Percentiles rank a stretch among this genome's conserved stretches.
phyloP scores from a whole-genome alignment of 2,888 invertebrate genomes.

The Steinernema hermaphroditum region DNA sequence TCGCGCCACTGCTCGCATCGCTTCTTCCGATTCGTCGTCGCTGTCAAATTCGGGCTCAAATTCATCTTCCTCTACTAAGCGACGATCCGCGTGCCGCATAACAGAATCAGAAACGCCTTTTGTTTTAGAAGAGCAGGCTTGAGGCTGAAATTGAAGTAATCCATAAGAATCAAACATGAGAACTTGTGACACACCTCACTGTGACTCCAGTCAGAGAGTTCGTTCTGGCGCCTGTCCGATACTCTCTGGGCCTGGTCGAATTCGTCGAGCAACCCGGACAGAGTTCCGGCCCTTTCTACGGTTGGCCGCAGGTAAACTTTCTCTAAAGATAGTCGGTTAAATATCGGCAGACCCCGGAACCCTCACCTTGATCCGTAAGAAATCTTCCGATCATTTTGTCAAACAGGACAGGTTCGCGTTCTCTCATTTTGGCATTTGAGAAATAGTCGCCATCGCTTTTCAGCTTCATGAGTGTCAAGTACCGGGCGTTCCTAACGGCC shows the following conservation, averaged over 20 bases:
- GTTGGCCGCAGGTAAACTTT: conserved; percentile 56
- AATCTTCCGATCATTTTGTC: conserved; percentile 86
- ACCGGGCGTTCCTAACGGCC: conserved; percentile 51
- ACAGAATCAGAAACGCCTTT: not conserved
- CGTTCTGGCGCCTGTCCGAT: conserved; percentile 48
- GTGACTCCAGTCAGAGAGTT: conserved; percentile 36
- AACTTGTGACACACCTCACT: not conserved
- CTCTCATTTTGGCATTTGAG: conserved; percentile 89
- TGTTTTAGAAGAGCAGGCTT: not conserved
- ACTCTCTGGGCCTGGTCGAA: conserved; percentile 52
- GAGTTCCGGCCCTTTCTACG: conserved; percentile 45
- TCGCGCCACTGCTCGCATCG: conserved; percentile 24
- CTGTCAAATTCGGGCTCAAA: conserved; percentile 46
- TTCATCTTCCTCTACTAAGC: conserved; percentile 35
- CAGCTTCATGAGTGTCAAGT: conserved; percentile 49
- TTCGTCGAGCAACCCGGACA: conserved; percentile 51
- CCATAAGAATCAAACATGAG: conserved; percentile 26
- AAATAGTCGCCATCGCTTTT: conserved; percentile 74
- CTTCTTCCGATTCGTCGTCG: conserved; percentile 43
- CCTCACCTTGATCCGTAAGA: conserved; percentile 74
- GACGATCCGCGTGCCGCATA: not conserved
- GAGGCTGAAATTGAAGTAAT: conserved; percentile 9
- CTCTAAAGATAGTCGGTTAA: too few species aligned
- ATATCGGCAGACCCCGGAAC: too few species aligned
- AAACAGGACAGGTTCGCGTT: conserved; percentile 83